These are phyloP conservation scores for Scolanthus callimorphus DNA, from an alignment of 92 coral and sea anemone genomes.

Conservation along the genomic window DNA sequence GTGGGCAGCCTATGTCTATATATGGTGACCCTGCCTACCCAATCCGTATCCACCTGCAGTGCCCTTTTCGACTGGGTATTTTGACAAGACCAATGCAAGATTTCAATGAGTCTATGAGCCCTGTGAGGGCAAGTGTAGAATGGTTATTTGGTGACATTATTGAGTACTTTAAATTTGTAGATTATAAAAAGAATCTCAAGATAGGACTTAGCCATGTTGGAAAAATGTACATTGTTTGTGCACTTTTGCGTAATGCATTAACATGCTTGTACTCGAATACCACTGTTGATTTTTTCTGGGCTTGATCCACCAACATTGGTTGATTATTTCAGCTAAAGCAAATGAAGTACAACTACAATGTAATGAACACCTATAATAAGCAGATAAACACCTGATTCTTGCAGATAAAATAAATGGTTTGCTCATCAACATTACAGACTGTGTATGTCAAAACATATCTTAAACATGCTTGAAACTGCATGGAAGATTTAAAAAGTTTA, in stretches of 20 bases:
- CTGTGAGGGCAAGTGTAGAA: constrained; percentile 5
- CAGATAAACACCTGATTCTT: too few species aligned
- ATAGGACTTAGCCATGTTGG: too few species aligned
- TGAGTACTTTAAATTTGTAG: constrained; percentile 12
- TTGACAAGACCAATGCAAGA: constrained; percentile 5
- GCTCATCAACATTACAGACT: too few species aligned
- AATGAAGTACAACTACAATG: too few species aligned
- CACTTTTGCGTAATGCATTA: constrained; percentile 10
- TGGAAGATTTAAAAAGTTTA: too few species aligned
- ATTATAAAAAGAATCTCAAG: too few species aligned
- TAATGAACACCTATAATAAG: too few species aligned
- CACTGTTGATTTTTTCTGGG: constrained; percentile 13
- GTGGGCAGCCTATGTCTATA: constrained; percentile 5
- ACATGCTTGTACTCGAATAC: constrained; percentile 14
- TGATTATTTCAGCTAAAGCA: constrained; percentile 14
- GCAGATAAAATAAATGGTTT: too few species aligned
- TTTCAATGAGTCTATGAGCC: constrained; percentile 9
- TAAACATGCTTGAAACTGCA: too few species aligned
- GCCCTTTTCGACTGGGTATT: constrained; percentile 7
- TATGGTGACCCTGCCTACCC: constrained; percentile 15
- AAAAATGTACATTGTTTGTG: too few species aligned
- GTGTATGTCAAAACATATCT: too few species aligned
- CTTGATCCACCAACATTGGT: constrained; percentile 13
- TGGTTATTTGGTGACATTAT: constrained; percentile 10
- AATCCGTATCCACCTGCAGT: too few species aligned